Base-by-base conservation (phyloP, 2,113 vertebrate species). In the Prionailurus viverrinus region DNA sequence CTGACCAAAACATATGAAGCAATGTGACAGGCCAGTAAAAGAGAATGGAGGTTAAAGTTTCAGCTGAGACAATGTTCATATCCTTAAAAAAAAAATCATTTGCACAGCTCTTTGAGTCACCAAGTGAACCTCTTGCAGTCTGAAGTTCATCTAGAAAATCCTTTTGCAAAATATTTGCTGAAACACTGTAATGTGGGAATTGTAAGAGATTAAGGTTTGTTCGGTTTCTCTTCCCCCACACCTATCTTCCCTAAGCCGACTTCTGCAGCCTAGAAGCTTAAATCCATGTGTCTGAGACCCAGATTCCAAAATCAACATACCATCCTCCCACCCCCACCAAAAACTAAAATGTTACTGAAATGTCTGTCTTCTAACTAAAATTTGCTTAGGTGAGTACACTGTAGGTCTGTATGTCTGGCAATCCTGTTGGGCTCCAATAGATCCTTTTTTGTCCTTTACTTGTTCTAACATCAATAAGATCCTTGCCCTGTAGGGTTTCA, bases 121-220 rank as follows among this genome's bases (percentile, higher is more conserved):
- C 94, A 98, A 98, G 95, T 94, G 96, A 98, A 95, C 94, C 97
- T 89, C 96, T 95, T 76, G 71, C 96, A 98, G 97, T 98, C 97
- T 98, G 97, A 99, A 98, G 97, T 99, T 98, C 97, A 99, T 97
- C 96, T 97, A 97, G 97, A 98, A 98, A 99, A 99, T 98, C 97
- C 98, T 98, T 98, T 98, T 96, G 97, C 98, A 98, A 98, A 99
- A 98, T 98, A 99, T 99, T 99, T 99, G 98, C 98, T 97, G 97
- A 98, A 98, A 98, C 96, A 97, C 95, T 98, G 97, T 98, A 98
- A 98, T 84, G 96, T 90, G 86, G 91, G 95, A 98, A 98, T 97
- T 97, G 96, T 92, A 97, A 69, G 68, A 95, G 98, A 98, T 98
- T 98, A 98, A 96, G 97, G 73, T 25, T 2, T 92, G 58, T 97